A percentile compares a stretch with the other conserved stretches of the same genome.
Evolutionary conservation across 1,140 invertebrate species (phyloP).

Genomic region (Scaptomyza montana): DNA sequence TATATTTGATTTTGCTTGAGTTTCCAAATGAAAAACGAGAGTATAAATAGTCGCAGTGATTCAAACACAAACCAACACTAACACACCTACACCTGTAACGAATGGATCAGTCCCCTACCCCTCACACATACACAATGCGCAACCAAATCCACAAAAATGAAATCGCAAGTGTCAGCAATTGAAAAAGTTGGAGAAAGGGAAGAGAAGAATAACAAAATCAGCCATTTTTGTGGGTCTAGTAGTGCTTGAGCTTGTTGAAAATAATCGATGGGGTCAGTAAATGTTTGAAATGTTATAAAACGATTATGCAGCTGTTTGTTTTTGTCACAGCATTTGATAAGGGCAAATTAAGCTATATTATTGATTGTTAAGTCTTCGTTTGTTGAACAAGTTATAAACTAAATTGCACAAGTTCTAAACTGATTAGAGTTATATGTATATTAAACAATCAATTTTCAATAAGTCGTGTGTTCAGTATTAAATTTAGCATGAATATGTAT

Average conservation of each 20-base stretch:
- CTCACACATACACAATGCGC: not conserved
- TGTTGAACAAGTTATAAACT: constrained; percentile 45
- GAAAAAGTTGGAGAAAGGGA: not conserved
- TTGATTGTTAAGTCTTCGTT: constrained; percentile 30
- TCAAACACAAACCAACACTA: constrained; percentile 48
- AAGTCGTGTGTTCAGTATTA: not conserved
- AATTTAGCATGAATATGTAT: constrained; percentile 5
- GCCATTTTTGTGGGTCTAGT: constrained; percentile 17
- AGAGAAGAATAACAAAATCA: not conserved
- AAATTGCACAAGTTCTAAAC: constrained; percentile 21
- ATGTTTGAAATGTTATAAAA: constrained; percentile 30
- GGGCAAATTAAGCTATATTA: not conserved
- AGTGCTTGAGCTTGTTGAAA: constrained; percentile 53
- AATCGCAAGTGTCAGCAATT: constrained; percentile 27
- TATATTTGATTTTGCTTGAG: constrained; percentile 57
- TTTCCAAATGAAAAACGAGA: constrained; percentile 72
- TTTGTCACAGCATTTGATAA: constrained; percentile 30
- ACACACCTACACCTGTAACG: constrained; percentile 59
- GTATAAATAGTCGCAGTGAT: constrained; percentile 75
- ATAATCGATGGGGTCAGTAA: constrained; percentile 43
- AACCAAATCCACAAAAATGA: constrained; percentile 43
- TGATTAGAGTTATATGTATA: not conserved
- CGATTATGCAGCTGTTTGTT: constrained; percentile 30
- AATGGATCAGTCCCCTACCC: constrained; percentile 38
- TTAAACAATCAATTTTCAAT: not conserved